Base-by-base conservation (phyloP, 1,140 invertebrate species). In the Micrasema longulum region DNA sequence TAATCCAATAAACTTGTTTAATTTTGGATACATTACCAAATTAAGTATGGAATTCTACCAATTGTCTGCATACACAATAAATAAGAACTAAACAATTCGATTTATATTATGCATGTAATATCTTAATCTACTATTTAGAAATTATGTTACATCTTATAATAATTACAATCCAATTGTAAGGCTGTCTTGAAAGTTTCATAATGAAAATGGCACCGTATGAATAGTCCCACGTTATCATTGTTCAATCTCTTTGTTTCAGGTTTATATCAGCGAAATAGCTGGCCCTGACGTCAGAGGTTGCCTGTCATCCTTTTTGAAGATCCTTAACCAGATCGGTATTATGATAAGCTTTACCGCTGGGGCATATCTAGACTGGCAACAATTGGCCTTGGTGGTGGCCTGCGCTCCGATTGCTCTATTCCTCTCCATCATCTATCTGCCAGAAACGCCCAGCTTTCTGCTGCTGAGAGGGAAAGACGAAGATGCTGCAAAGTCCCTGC, bases 241-340 rank as follows among this genome's bases (percentile, higher is more conserved):
- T n/a, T n/a, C n/a, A n/a, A n/a, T n/a, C 38, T 38, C 74, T 82
- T 81, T 80, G 80, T 75, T 78, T 6, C 83, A 92, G 90, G 91
- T 96, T 64, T 97, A 97, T 83, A 91, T 97, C 72, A 95, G 93
- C 65, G 95, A 97, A 86, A 95, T 95, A 76, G 92, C 95, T 11
- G 90, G 94, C 36, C 92, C 94, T 12, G 90, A 92, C 57, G 92
- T 95, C 66, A 83, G 95, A 76, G 95, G 95, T 1, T 91, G 92
- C 72, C 85, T 97, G 18, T 95, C 93, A 74, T 92, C 94, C 7
- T 89, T 95, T 71, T 84, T 94, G 45, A 96, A 97, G 83, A 89
- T 96, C 41, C 88, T 91, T 66, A 91, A 92, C n/a, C 93, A 95
- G 77, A 87, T 95, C 31, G 95, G 95, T 11, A 91, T 96, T 47